Evolutionary conservation across 2,797 vertebrate genomes (phyloP), one percentile per base, ranked within the genome.

Genomic region (Microctenopoma steveboyesi): DNA sequence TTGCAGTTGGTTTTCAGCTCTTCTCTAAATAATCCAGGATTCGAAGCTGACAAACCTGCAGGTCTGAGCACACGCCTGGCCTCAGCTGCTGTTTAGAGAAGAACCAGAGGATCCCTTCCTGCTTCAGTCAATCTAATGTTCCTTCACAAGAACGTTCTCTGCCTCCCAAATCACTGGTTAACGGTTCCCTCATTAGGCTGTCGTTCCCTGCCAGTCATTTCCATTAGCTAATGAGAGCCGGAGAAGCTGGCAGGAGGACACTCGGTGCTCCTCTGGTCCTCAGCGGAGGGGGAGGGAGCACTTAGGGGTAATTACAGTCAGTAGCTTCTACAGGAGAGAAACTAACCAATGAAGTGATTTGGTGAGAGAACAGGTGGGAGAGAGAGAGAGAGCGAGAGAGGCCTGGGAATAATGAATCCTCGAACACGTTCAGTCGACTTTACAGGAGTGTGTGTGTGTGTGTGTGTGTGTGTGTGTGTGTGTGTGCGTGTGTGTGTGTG

Each of bases 211-310:
- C 51, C 42, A 77, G 73, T 37, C 68, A 59, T 83, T 86, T 87
- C 79, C 88, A 86, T 90, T 88, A 88, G 79, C 69, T 89, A 80
- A 86, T 79, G 77, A 84, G 87, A 64, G 72, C 25, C 9, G 1
- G 43, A 56, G 75, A 42, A 50, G 48, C 25, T 5, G 57, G 53
- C 33, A 72, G 37, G 64, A 30, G 57, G 51, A 22, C 2, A 42
- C 58, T 22, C 27, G 0, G 49, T 16, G 30, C 47, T 58, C 28
- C 55, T 65, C 61, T 64, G 62, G 68, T 73, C 55, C 71, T 79
- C 61, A 74, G 69, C 72, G 14, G 60, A 62, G 45, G 50, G 49
- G 55, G 46, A 33, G 70, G 16, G 28, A 68, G 54, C 46, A 0
- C 64, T 30, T 2, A 69, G 54, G 54, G 65, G 71, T 88, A 78